Base-by-base conservation (phyloP, 2,113 vertebrate species). In the Podarcis raffonei region DNA sequence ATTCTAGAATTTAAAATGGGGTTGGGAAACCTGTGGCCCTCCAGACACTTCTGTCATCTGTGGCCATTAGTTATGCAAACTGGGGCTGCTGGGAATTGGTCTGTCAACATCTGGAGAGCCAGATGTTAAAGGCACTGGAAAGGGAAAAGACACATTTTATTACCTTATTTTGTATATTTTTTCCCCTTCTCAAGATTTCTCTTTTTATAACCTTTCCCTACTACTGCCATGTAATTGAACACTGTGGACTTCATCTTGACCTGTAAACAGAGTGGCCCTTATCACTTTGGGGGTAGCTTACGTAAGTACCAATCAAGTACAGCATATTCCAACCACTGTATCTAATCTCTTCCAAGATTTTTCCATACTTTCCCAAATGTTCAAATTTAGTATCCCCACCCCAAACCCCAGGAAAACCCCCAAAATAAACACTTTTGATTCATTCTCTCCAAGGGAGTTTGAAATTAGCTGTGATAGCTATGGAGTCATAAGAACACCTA, bases 281-380 rank as follows among this genome's bases (percentile, higher is more conserved):
- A 85, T 87, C 72, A 90, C 69, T 90, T 90, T 71, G 79, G 80
- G 89, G 88, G 65, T 85, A 35, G 39, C 86, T 20, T 65, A 78
- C 89, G 87, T 76, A 86, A 89, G 76, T 11, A 1, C 85, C 86
- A 90, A n/a, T 81, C 74, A 91, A 90, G 88, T 66, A 77, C 81
- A 87, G 81, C 42, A n/a, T 69, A 89, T 74, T 92, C 65, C 84
- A 87, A 12, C 79, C 79, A 86, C 87, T 62, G 3, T 25, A 27
- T 48, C 53, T 5, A 81, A 57, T 35, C 13, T 8, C 74, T 92
- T 89, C 85, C 83, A 87, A 87, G 68, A 1, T 0, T 22, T 83
- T 92, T 69, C 3, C 37, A 79, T 59, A 39, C 68, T 71, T 84
- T 75, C 90, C 85, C 85, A 87, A 91, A 83, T 87, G 91, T 89